These are phyloP conservation scores for Theonella swinhoei DNA, from an alignment of 37 sponge, comb jelly and placozoan species.

Conservation along the genomic window DNA sequence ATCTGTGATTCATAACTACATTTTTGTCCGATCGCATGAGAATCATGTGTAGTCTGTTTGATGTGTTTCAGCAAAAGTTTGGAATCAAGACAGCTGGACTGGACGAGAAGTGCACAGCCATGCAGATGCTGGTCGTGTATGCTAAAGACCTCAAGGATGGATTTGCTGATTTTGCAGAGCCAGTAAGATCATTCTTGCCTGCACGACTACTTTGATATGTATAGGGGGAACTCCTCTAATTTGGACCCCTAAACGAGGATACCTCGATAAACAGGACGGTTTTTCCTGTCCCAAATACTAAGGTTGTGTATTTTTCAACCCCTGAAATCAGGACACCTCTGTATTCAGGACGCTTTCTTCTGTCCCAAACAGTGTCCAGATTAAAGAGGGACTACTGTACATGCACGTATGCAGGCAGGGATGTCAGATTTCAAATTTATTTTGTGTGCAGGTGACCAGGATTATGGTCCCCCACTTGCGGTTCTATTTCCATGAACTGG, in stretches of 20 bases:
- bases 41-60: no score
- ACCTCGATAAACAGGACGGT: no score
- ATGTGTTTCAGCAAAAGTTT: constrained; percentile 81
- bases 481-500: constrained; percentile 95
- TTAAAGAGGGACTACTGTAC: no score
- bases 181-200: constrained; percentile 39
- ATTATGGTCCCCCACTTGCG: constrained; percentile 96
- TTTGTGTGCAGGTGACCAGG: constrained; percentile 63
- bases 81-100: constrained; percentile 97
- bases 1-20: not conserved
- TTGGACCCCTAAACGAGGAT: no score
- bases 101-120: constrained; percentile 99
- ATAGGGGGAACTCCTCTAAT: no score
- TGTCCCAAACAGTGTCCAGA: not conserved
- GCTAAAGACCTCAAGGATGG: constrained; percentile 97
- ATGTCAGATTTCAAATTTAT: no score
- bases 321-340: no score
- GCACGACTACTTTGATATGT: not conserved
- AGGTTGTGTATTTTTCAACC: no score
- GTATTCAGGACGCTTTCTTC: not conserved
- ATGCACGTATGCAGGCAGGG: no score
- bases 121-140: constrained; percentile 99
- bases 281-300: no score
- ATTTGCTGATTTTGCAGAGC: constrained; percentile 90
- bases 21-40: not conserved